These are phyloP conservation scores for Ormyrus thymus DNA, from an alignment of 2,888 invertebrate genomes.

Conservation along the genomic window DNA sequence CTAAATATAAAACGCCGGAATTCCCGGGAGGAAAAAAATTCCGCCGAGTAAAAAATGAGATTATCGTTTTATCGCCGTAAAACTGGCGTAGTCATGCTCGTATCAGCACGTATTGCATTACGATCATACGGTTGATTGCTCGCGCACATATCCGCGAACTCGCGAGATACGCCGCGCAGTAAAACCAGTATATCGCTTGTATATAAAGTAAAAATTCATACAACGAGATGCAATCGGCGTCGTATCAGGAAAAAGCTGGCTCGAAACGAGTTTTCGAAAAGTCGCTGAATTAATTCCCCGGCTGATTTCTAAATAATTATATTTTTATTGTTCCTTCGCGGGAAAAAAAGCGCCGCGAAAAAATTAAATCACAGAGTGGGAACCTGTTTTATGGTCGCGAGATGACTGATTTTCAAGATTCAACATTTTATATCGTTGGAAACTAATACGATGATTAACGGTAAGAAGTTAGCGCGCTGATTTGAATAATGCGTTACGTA, in stretches of 20 bases:
- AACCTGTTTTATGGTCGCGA: too few species aligned
- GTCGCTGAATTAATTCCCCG: neutral
- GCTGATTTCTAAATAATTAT: conserved; percentile 6
- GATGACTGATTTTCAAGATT: too few species aligned
- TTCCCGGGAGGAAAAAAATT: too few species aligned
- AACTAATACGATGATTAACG: too few species aligned
- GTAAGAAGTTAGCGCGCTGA: too few species aligned
- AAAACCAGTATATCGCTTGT: conserved; percentile 8
- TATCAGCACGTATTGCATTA: conserved; percentile 26
- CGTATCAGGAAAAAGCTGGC: neutral
- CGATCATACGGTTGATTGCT: conserved; percentile 12
- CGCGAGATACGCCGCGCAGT: neutral
- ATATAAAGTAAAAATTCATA: conserved; percentile 2
- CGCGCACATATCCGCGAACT: neutral
- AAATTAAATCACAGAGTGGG: too few species aligned
- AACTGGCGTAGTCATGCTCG: neutral
- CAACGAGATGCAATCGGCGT: conserved; percentile 4
- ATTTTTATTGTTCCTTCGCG: too few species aligned
- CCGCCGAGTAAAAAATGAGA: too few species aligned
- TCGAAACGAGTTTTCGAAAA: conserved; percentile 17
- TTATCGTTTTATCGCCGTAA: too few species aligned
- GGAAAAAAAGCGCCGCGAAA: too few species aligned
- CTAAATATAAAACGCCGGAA: neutral
- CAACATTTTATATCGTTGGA: too few species aligned
- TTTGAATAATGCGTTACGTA: too few species aligned